These are phyloP conservation scores for Sinonovacula constricta DNA, from an alignment of 1,140 invertebrate species.

Conservation along the genomic window DNA sequence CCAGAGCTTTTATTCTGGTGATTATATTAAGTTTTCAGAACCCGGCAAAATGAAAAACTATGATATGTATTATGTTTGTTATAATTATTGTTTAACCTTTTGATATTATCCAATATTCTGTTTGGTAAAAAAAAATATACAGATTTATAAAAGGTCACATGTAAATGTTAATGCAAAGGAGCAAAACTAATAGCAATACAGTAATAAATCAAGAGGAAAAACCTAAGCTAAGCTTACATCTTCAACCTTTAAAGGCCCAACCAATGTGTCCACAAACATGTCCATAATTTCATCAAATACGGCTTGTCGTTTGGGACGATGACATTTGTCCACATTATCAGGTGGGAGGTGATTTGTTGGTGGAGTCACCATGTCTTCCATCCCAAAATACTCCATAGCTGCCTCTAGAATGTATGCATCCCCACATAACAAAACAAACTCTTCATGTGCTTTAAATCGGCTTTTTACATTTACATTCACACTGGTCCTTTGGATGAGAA, in stretches of 20 bases:
- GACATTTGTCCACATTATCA: neutral
- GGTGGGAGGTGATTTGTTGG: neutral
- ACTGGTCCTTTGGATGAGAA: conserved; percentile 2
- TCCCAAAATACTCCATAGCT: conserved; percentile 18
- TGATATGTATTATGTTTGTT: no score
- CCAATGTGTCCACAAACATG: neutral
- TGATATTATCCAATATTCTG: no score
- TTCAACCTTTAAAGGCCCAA: neutral
- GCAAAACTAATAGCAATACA: no score
- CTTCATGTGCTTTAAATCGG: conserved; percentile 1
- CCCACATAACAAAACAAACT: conserved; percentile 2
- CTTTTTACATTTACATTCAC: conserved; percentile 16
- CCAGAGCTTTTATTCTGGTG: no score
- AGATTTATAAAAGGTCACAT: no score
- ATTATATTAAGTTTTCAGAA: no score
- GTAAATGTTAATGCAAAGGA: no score
- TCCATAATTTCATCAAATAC: conserved; percentile 11
- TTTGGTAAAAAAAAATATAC: no score
- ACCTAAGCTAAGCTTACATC: no score
- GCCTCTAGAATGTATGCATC: conserved; percentile 13
- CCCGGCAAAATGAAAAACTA: no score
- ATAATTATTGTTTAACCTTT: no score
- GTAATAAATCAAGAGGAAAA: no score
- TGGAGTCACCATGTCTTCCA: neutral
- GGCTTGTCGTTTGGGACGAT: neutral